These are phyloP conservation scores for Toxotes chatareus DNA, from an alignment of 2,113 vertebrate genomes.

Conservation along the genomic window DNA sequence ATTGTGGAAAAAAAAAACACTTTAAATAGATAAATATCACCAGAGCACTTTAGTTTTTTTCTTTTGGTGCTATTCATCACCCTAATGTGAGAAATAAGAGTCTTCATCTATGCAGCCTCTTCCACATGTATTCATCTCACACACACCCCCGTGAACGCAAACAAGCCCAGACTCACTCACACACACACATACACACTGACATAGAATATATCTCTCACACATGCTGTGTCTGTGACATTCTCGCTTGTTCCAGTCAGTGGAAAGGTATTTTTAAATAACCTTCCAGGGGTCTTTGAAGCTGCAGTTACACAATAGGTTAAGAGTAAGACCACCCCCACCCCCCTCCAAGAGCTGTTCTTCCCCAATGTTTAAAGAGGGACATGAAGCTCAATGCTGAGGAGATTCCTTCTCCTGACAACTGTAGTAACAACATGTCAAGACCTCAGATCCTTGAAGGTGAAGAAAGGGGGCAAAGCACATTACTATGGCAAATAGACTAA, in stretches of 20 bases:
- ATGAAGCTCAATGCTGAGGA: slow-evolving; percentile 17
- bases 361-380: slow-evolving; percentile 19
- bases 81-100: neutral
- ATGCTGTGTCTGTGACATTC: slow-evolving; percentile 56
- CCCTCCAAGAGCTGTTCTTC: slow-evolving; percentile 10
- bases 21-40: neutral
- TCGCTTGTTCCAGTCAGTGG: slow-evolving; percentile 36
- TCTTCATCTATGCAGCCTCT: neutral
- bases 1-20: neutral
- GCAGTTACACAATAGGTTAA: slow-evolving; percentile 46
- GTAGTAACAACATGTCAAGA: slow-evolving; percentile 12
- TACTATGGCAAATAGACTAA: neutral
- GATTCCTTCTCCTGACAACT: slow-evolving; percentile 18
- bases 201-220: slow-evolving; percentile 21
- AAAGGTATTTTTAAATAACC: slow-evolving; percentile 70
- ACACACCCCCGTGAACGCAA: neutral
- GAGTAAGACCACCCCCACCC: slow-evolving; percentile 11
- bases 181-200: neutral
- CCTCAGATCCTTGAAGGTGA: neutral
- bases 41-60: neutral
- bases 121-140: slow-evolving; percentile 19
- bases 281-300: slow-evolving; percentile 60
- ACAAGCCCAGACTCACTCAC: slow-evolving; percentile 27
- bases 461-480: neutral
- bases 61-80: neutral